Evolutionary conservation across 2,113 vertebrate genomes (phyloP), one percentile per base, ranked within the genome.

Genomic region (Machaerirhynchus nigripectus): DNA sequence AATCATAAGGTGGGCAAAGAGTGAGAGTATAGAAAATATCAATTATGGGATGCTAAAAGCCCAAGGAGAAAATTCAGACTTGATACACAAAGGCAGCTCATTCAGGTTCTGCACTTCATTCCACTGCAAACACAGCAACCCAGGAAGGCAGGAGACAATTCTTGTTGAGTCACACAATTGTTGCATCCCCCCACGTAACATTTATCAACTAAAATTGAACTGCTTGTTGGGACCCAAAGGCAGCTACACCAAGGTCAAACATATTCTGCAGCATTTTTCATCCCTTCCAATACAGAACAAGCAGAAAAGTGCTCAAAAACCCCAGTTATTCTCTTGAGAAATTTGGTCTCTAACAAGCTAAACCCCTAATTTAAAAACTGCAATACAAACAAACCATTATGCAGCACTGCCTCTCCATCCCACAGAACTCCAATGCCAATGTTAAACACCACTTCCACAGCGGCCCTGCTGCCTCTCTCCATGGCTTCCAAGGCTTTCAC

Each of bases 101-200:
- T 22, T 37, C 53, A 60, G 24, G 40, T 24, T n/a, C 37, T 52
- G 60, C 42, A 8, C 21, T 57, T 71, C 24, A n/a, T 23, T 73
- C 18, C 47, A 21, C 8, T n/a, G 60, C 50, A 56, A 81, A 50
- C 26, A 19, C 33, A 65, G 42, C n/a, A 57, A 11, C 27, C 42
- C 42, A 30, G 20, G 71, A 52, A 50, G 1, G 3, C 68, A 60
- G 17, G 16, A 28, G 6, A 42, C 21, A n/a, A 11, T 16, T 64
- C 42, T 8, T 37, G 26, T n/a, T 27, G 26, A 39, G 31, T 70
- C 56, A 33, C 23, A 55, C 11, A 39, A 31, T 22, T 3, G 0
- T 26, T 53, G 16, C 52, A 79, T 35, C 21, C n/a, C 33, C 28
- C 28, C 15, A 26, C 0, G 0, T 9, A 60, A 11, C 8, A 5